Evolutionary conservation across 2,797 vertebrate species (phyloP).

Genomic region (Agapornis canus): DNA sequence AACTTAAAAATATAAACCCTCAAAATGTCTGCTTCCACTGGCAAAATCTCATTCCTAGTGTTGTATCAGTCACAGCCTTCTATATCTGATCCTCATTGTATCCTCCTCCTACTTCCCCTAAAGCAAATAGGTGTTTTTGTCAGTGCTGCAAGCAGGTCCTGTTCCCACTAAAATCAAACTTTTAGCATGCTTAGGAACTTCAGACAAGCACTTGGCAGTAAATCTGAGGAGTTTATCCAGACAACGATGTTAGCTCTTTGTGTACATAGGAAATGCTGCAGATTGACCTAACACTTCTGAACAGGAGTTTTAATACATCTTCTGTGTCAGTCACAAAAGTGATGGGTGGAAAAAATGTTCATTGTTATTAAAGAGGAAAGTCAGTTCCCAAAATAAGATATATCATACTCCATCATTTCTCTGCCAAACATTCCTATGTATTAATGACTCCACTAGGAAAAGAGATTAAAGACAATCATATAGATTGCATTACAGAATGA

Average conservation of each 20-base stretch:
- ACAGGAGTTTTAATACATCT: not conserved
- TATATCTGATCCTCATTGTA: not conserved
- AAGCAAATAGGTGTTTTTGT: not conserved
- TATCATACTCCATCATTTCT: not conserved
- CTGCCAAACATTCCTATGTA: not conserved
- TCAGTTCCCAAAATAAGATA: conserved; percentile 16
- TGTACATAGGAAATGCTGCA: not conserved
- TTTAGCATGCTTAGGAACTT: conserved; percentile 7
- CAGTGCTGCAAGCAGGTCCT: not conserved
- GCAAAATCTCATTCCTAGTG: not conserved
- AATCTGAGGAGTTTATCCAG: not conserved
- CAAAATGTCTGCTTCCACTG: not conserved
- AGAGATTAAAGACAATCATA: conserved; percentile 26
- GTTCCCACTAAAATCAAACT: conserved; percentile 22
- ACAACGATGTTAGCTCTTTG: not conserved
- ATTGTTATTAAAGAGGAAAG: conserved; percentile 9
- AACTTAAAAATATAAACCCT: not conserved
- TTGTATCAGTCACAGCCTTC: not conserved
- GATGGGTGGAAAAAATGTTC: not conserved
- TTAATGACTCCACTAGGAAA: conserved; percentile 41
- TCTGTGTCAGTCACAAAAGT: not conserved
- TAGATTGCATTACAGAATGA: not conserved
- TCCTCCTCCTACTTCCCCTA: not conserved
- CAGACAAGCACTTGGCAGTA: conserved; percentile 10
- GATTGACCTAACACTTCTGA: not conserved